These are phyloP conservation scores for Scolopax rusticola DNA, from an alignment of 2,797 vertebrate species.

Conservation along the genomic window DNA sequence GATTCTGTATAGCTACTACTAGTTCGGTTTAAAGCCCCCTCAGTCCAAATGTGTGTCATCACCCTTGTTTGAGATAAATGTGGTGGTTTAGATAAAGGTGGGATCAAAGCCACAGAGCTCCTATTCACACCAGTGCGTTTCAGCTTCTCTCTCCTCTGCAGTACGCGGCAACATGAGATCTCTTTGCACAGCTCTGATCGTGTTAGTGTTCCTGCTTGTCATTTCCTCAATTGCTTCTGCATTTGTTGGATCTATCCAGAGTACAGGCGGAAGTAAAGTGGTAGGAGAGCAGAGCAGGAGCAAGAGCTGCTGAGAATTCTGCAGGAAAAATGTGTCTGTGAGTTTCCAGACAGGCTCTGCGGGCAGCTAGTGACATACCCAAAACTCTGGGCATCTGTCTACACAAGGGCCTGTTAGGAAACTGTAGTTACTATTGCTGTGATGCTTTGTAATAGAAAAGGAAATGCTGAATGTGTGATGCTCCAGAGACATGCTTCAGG, in stretches of 20 bases:
- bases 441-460: background rate
- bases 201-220: background rate
- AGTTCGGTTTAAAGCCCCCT: background rate
- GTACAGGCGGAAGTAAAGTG: background rate
- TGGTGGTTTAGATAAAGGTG: background rate
- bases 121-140: background rate
- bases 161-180: fast-evolving
- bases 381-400: background rate
- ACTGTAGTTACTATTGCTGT: background rate
- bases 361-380: background rate
- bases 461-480: background rate
- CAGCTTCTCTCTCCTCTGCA: background rate
- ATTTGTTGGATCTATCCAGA: background rate
- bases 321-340: background rate
- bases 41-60: conserved; percentile 38
- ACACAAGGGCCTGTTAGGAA: background rate
- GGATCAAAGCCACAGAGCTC: conserved; percentile 14
- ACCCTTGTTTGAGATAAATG: conserved; percentile 19
- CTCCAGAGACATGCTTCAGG: background rate
- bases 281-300: background rate
- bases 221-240: background rate
- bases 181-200: fast-evolving
- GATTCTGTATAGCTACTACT: background rate
- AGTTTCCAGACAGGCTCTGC: background rate
- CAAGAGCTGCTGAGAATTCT: background rate